Percentiles rank a stretch among this genome's conserved stretches.
Conservation (phyloP, 2,113 vertebrate species). For the Azemiops feae region DNA sequence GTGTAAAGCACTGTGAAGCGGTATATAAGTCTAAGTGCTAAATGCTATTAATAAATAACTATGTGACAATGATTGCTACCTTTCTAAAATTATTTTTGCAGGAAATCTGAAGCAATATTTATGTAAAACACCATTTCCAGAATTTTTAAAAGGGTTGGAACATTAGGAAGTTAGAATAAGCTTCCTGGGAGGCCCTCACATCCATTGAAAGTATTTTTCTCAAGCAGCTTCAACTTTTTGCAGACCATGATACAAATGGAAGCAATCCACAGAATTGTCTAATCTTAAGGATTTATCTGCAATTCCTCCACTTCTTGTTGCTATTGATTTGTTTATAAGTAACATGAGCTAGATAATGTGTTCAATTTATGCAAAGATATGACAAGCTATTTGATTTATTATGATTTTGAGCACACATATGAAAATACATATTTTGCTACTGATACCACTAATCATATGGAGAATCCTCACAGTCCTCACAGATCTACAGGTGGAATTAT, state of each 20-base stretch:
- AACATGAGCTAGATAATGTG: neutral
- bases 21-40: neutral
- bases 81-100: neutral
- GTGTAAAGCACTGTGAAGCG: too few species aligned
- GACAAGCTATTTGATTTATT: neutral
- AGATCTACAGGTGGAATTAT: neutral
- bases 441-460: neutral
- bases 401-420: neutral
- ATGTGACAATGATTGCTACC: neutral
- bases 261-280: rapidly evolving
- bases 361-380: neutral
- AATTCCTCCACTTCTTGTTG: neutral
- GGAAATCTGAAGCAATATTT: neutral
- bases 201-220: neutral
- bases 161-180: neutral
- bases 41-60: neutral
- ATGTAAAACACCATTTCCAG: neutral
- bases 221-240: neutral
- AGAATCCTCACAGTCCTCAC: neutral
- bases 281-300: neutral
- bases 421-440: neutral
- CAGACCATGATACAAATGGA: neutral
- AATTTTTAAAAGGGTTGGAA: neutral
- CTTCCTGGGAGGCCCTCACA: neutral
- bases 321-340: neutral